Percentiles rank a stretch among this genome's conserved stretches.
These are phyloP conservation scores for Decapterus maruadsi DNA, from an alignment of 2,797 vertebrate species.

Conservation along the genomic window DNA sequence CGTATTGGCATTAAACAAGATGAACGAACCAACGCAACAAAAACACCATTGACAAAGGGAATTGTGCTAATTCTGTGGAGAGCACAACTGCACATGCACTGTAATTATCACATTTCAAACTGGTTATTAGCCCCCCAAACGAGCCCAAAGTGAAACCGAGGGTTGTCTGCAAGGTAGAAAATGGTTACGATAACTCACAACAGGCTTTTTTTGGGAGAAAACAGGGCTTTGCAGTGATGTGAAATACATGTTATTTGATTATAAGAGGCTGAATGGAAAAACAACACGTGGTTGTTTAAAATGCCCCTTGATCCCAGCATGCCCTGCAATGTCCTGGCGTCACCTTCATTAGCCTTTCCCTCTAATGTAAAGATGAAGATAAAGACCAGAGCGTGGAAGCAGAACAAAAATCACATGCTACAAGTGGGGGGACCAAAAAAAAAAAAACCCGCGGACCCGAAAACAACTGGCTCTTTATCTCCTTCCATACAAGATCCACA, in stretches of 20 bases:
- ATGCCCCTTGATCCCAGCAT: not conserved
- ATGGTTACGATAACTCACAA: not conserved
- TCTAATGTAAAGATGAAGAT: slow-evolving; percentile 18
- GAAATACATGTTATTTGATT: not conserved
- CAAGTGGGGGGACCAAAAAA: slow-evolving; percentile 25
- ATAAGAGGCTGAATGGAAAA: slow-evolving; percentile 14
- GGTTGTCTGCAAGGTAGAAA: not conserved
- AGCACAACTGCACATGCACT: no score
- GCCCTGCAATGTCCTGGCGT: not conserved
- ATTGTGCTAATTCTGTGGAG: not conserved
- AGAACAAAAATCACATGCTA: slow-evolving; percentile 59
- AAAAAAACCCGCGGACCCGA: slow-evolving; percentile 20
- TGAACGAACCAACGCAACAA: not conserved
- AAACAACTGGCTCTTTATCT: slow-evolving; percentile 68
- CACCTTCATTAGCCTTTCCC: slow-evolving; percentile 29
- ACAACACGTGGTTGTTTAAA: not conserved
- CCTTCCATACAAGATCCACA: slow-evolving; percentile 20
- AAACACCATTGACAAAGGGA: slow-evolving; percentile 14
- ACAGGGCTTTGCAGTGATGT: not conserved
- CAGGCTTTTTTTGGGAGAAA: not conserved
- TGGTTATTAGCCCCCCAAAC: not conserved
- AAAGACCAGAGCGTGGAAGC: slow-evolving; percentile 23
- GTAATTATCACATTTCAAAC: slow-evolving; percentile 1
- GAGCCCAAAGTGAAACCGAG: not conserved
- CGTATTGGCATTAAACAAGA: slow-evolving; percentile 30